Evolutionary conservation across 2,797 vertebrate genomes (phyloP), one percentile per base, ranked within the genome.

Genomic region (Morus bassanus): DNA sequence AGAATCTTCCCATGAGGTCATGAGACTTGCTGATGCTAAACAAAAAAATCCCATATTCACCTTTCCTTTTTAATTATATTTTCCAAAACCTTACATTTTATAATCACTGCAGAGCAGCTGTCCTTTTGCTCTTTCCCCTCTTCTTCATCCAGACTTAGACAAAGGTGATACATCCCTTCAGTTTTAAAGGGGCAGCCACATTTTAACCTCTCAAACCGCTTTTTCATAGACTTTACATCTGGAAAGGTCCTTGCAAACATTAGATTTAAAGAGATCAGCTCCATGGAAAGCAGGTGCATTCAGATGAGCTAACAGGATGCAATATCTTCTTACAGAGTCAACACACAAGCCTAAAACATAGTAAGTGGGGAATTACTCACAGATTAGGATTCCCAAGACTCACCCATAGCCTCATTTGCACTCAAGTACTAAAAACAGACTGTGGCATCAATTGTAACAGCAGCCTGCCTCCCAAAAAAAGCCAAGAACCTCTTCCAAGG

Each of bases 361-460:
- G 65, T 16, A 53, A 94, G 2, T 43, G 61, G 25, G 61, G 76
- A 93, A 91, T 68, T 70, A 85, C 70, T 80, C 56, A 56, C n/a
- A 85, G 54, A 67, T 87, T 18, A 70, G 70, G 77, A 85, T 65
- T 86, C 83, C 74, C 63, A 78, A 86, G 48, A 51, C 63, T 85
- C 86, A 45, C 46, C 59, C 84, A 82, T 8, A 37, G 67, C 76
- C 77, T 89, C 82, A 89, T 56, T 37, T 91, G 88, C 85, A 91
- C 89, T 81, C 79, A 60, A 78, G 50, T 37, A 78, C 79, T 92
- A 89, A 92, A 93, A 91, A 31, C 79, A 95, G 94, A 69, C 54
- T 45, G 83, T 43, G 51, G 54, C 39, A 94, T 51, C 89, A 60
- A 78, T 68, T 5, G 2, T 50, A 83, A 90, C 61, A 68, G 61